Conservation (phyloP, 2,797 vertebrate species). For the Hapalemur alaotrensis region DNA sequence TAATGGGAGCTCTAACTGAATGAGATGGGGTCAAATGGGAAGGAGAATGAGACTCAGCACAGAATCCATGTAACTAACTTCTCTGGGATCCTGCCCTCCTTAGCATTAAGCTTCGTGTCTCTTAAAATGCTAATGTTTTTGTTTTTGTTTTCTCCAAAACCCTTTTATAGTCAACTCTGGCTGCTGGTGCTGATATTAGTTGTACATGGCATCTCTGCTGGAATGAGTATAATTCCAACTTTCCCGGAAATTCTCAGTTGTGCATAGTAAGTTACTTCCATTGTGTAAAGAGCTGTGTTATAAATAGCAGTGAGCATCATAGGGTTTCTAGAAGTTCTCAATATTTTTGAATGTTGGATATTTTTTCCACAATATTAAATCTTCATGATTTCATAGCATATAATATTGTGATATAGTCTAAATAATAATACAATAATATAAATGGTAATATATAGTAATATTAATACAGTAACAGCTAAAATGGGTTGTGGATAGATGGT, state of each 20-base stretch:
- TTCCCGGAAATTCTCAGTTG: slow-evolving; percentile 93
- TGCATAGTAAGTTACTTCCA: slow-evolving; percentile 90
- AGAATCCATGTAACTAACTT: not conserved
- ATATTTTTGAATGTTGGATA: not conserved
- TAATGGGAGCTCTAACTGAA: not conserved
- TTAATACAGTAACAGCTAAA: not conserved
- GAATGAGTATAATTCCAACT: slow-evolving; percentile 91
- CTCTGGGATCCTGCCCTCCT: not conserved
- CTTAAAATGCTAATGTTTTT: slow-evolving; percentile 43
- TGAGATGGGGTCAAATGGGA: not conserved
- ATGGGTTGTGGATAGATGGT: not conserved
- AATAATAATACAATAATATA: not conserved
- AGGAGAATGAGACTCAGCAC: not conserved
- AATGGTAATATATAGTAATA: not conserved
- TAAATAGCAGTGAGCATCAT: not conserved
- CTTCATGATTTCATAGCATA: not conserved
- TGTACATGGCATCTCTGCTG: slow-evolving; percentile 91
- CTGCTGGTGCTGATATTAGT: slow-evolving; percentile 90
- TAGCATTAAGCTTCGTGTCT: not conserved
- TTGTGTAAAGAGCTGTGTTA: not conserved
- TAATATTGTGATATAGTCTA: not conserved
- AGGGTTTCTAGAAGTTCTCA: not conserved
- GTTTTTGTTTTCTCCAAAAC: not conserved
- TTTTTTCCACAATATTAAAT: not conserved
- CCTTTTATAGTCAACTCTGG: slow-evolving; percentile 92